phyloP scores from a whole-genome alignment of 2,797 vertebrate genomes.

The Ceryle rudis region DNA sequence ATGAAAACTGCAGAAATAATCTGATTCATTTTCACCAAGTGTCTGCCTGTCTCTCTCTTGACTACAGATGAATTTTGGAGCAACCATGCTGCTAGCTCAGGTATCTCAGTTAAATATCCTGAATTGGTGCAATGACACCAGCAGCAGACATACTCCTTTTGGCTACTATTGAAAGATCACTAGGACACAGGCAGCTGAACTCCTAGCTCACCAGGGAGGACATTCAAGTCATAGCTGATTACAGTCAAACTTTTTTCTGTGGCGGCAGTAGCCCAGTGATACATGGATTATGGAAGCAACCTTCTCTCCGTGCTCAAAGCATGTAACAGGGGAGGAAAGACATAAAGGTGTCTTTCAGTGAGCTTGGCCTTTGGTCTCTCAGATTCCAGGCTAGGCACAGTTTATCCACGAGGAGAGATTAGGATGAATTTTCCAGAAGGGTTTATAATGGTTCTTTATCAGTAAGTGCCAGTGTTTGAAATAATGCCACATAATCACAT shows the following conservation, averaged over 20 bases:
- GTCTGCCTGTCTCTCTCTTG: not conserved
- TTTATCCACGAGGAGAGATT: not conserved
- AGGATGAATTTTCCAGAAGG: not conserved
- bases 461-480: not conserved
- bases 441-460: not conserved
- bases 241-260: not conserved
- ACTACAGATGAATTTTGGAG: not conserved
- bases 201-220: not conserved
- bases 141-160: not conserved
- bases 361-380: not conserved
- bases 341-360: not conserved
- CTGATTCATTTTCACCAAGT: not conserved
- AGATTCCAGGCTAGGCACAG: not conserved
- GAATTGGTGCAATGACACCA: not conserved
- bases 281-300: not conserved
- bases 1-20: not conserved
- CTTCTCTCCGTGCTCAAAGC: not conserved
- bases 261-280: not conserved
- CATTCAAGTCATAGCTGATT: not conserved
- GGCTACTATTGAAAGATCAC: not conserved
- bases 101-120: not conserved
- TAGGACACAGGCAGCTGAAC: not conserved
- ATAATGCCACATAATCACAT: not conserved
- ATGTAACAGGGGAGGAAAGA: not conserved
- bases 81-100: rapidly evolving